Percentiles rank a stretch among this genome's conserved stretches.
phyloP scores from a whole-genome alignment of 2,113 vertebrate species.

The Excalfactoria chinensis region DNA sequence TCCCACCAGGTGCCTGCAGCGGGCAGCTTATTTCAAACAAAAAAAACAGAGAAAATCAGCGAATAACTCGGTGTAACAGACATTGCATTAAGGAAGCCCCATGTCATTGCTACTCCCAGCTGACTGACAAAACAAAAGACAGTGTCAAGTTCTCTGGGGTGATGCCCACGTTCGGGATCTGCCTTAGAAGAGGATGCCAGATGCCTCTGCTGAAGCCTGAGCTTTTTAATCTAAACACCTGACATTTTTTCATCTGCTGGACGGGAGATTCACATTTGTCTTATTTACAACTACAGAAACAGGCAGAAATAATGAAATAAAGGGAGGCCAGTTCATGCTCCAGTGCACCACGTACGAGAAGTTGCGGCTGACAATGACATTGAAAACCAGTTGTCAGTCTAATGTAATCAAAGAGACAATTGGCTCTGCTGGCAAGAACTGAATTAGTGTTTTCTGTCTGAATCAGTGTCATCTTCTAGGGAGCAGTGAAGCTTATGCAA shows the following conservation, averaged over 20 bases:
- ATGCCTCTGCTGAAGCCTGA: neutral
- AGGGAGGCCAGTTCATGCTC: slow-evolving; percentile 56
- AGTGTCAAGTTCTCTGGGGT: neutral
- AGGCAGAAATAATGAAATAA: slow-evolving; percentile 72
- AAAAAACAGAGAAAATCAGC: neutral
- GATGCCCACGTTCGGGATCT: accelerated
- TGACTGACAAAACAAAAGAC: neutral
- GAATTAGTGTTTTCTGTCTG: slow-evolving; percentile 76
- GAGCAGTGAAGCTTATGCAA: slow-evolving; percentile 72
- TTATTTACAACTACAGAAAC: slow-evolving; percentile 18
- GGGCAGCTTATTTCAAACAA: neutral
- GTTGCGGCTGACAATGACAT: slow-evolving; percentile 71
- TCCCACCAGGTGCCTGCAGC: neutral
- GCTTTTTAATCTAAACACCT: neutral
- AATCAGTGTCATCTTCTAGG: slow-evolving; percentile 74
- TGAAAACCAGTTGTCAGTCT: slow-evolving; percentile 78
- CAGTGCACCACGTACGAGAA: slow-evolving; percentile 19
- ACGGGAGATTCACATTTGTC: slow-evolving; percentile 1
- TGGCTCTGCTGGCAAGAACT: slow-evolving; percentile 76
- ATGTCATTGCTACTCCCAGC: neutral
- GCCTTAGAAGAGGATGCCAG: neutral
- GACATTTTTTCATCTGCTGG: neutral
- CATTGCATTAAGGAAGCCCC: neutral
- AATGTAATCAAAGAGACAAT: slow-evolving; percentile 77
- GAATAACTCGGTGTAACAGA: neutral